Evolutionary conservation across 1,140 invertebrate genomes (phyloP).

Genomic region (Cecropterus lyciades): DNA sequence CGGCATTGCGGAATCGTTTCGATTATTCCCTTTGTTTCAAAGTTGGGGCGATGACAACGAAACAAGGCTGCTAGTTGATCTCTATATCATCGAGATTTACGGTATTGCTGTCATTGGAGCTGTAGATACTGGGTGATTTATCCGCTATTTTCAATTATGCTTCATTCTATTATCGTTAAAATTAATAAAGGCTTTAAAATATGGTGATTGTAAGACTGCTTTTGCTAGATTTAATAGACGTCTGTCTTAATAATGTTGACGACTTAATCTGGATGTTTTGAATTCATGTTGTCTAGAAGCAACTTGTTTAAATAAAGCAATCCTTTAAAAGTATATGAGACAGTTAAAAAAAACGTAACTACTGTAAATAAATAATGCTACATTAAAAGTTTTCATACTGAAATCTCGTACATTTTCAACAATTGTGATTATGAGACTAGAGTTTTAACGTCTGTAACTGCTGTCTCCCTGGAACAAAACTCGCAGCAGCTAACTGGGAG

Average conservation of each 20-base stretch:
- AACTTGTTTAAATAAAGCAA: no score
- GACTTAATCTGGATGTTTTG: no score
- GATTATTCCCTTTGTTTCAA: constrained; percentile 37
- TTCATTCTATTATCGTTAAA: constrained; percentile 14
- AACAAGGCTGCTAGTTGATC: constrained; percentile 35
- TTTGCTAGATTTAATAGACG: no score
- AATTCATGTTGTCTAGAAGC: no score
- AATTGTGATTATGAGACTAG: constrained; percentile 29
- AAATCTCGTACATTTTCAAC: constrained; percentile 28
- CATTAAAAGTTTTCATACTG: constrained; percentile 11
- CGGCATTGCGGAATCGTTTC: constrained; percentile 31
- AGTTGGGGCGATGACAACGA: constrained; percentile 34
- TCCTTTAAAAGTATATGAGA: no score
- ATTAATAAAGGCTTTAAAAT: not conserved
- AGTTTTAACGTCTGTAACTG: constrained; percentile 24
- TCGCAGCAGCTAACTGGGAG: constrained; percentile 20
- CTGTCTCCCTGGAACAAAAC: constrained; percentile 29
- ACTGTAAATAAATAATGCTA: not conserved
- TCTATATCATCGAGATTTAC: constrained; percentile 42
- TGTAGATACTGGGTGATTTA: constrained; percentile 38
- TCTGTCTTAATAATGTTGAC: no score
- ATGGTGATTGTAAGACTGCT: no score
- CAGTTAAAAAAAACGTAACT: no score
- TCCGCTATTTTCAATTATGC: constrained; percentile 28
- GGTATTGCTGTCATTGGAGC: constrained; percentile 35